Evolutionary conservation across 37 sponge, comb jelly and placozoan species (phyloP).

Genomic region (Ephydatia muelleri): DNA sequence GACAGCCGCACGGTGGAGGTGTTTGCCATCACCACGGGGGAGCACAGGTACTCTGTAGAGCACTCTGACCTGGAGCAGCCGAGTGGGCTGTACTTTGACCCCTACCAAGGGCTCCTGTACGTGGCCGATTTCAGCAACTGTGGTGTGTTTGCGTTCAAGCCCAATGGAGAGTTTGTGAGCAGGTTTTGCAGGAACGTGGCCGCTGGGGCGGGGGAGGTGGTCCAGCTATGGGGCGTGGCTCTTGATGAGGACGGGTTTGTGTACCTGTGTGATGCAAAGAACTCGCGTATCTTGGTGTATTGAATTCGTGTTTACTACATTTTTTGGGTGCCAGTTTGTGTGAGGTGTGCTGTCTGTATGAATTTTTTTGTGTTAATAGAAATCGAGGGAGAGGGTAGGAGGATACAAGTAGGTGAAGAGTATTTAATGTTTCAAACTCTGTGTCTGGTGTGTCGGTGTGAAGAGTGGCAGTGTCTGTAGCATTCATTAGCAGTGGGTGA

Average conservation of each 20-base stretch:
- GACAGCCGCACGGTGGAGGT: no score
- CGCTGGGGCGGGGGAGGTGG: constrained; percentile 1
- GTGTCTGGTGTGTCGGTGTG: no score
- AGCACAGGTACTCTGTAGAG: no score
- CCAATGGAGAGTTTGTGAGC: neutral
- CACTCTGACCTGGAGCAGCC: no score
- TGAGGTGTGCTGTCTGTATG: no score
- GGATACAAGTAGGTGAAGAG: no score
- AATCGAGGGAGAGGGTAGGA: no score
- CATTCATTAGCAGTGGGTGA: no score
- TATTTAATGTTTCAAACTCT: no score
- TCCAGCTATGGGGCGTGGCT: neutral
- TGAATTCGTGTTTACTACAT: neutral
- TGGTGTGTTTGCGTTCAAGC: constrained; percentile 13
- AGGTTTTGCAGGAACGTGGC: constrained; percentile 20
- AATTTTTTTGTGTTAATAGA: no score
- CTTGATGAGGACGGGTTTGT: constrained; percentile 2
- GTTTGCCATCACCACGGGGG: no score
- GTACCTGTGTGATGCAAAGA: constrained; percentile 5
- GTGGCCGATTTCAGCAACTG: constrained; percentile 5
- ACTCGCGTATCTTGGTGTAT: neutral
- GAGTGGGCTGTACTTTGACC: neutral
- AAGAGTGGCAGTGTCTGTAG: no score
- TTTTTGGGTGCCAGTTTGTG: neutral
- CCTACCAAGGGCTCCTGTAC: neutral